These are phyloP conservation scores for Speoplatyrhinus poulsoni DNA, from an alignment of 2,113 vertebrate species.

Conservation along the genomic window DNA sequence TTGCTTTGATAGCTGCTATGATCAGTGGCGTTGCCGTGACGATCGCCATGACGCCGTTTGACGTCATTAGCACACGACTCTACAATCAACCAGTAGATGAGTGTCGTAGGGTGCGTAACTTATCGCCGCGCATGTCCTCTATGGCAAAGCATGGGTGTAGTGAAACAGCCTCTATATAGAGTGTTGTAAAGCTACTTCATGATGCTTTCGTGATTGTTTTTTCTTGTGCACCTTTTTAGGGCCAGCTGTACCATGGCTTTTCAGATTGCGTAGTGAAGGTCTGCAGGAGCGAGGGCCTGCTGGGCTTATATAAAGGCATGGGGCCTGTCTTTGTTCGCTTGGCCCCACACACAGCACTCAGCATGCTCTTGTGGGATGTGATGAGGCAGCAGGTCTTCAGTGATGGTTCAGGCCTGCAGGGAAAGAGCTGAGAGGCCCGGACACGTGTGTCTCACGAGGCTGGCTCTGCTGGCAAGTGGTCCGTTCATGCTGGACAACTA, in stretches of 20 bases:
- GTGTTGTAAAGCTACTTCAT: too few relatives aligned
- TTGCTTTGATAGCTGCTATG: slow-evolving; percentile 83
- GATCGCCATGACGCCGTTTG: slow-evolving; percentile 89
- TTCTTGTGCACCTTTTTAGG: slow-evolving; percentile 67
- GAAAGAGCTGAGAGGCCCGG: slow-evolving; percentile 12
- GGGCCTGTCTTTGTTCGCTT: slow-evolving; percentile 88
- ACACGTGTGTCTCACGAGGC: too few relatives aligned
- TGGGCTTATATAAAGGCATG: slow-evolving; percentile 92
- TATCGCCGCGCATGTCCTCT: too few relatives aligned
- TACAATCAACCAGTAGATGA: slow-evolving; percentile 94
- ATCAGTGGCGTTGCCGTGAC: slow-evolving; percentile 88
- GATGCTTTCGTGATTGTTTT: background rate
- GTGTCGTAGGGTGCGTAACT: slow-evolving; percentile 75
- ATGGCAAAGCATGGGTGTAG: too few relatives aligned
- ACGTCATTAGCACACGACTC: slow-evolving; percentile 91
- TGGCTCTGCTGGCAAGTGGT: too few relatives aligned
- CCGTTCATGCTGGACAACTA: too few relatives aligned
- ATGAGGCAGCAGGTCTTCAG: slow-evolving; percentile 78
- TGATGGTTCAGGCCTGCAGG: slow-evolving; percentile 27
- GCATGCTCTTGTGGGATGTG: slow-evolving; percentile 95
- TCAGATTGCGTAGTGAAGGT: slow-evolving; percentile 87
- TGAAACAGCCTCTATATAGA: too few relatives aligned
- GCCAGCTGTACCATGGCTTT: slow-evolving; percentile 85
- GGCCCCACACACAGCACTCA: slow-evolving; percentile 92
- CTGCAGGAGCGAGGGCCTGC: slow-evolving; percentile 79